Conservation (phyloP, 2,888 invertebrate genomes). For the Dugesia japonica region DNA sequence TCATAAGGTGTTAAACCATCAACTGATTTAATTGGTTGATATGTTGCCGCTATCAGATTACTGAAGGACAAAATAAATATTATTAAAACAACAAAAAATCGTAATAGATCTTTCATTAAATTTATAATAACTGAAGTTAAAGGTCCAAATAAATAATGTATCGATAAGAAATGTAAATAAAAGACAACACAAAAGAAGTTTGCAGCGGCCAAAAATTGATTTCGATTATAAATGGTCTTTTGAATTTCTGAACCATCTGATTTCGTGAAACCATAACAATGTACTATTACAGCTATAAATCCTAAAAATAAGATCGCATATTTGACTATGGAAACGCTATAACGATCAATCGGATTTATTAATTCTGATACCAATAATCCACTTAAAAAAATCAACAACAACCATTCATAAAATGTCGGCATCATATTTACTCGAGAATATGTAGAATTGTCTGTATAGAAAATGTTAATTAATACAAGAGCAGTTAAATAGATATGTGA, state of each 20-base stretch:
- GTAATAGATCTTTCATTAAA: conserved; percentile 61
- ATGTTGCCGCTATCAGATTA: conserved; percentile 52
- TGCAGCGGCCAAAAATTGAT: conserved; percentile 85
- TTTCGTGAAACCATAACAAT: conserved; percentile 56
- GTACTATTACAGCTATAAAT: conserved; percentile 52
- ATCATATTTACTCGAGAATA: conserved; percentile 52
- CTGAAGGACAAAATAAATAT: conserved; percentile 83
- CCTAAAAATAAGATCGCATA: conserved; percentile 61
- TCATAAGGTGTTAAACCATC: conserved; percentile 42
- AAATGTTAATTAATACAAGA: conserved; percentile 52
- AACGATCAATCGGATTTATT: conserved; percentile 90
- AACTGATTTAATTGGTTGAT: conserved; percentile 53
- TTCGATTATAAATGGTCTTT: conserved; percentile 64
- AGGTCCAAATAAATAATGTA: conserved; percentile 95
- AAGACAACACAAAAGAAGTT: conserved; percentile 89
- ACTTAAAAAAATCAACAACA: conserved; percentile 78
- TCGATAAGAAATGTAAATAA: conserved; percentile 78
- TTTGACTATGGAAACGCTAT: conserved; percentile 66
- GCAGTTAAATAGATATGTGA: conserved; percentile 93
- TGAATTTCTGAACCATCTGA: conserved; percentile 55
- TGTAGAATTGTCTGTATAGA: conserved; percentile 54
- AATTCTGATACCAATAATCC: conserved; percentile 83
- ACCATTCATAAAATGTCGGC: conserved; percentile 89
- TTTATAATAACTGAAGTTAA: conserved; percentile 86
- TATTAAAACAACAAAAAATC: conserved; percentile 65